Base-by-base conservation (phyloP, 2,888 invertebrate genomes). In the Imbricaverruca yamaguchii region DNA sequence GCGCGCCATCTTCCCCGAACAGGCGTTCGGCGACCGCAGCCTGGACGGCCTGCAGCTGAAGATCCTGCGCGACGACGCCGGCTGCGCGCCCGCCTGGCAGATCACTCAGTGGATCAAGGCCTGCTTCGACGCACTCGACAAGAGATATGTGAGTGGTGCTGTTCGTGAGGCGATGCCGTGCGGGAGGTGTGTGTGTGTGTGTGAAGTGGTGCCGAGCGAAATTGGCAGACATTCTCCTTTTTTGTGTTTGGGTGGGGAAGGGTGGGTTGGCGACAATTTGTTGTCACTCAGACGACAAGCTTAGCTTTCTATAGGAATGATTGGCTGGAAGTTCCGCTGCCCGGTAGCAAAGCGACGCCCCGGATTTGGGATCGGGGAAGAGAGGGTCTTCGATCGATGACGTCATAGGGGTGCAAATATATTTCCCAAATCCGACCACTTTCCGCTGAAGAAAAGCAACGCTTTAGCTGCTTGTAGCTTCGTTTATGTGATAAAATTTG, bases 41-140 rank as follows among this genome's bases (percentile, higher is more conserved):
- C 83, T 88, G 8, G 88, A 88, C 85, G 88, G 88, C 82, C 82
- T 87, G 39, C 85, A 86, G 81, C 83, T 87, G 82, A 87, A 87
- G 83, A 86, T 87, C 82, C 83, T 87, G 57, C 84, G 85, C 82
- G 87, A 87, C 83, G 86, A 87, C 82, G 85, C 85, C 67, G 83
- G 85, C 15, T 87, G 86, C 83, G 86, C 86, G 69, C 87, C 86
- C 79, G 87, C 87, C 39, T 85, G 85, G 80, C 86, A 86, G 83
- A 85, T 88, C 56, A 87, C 88, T 74, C 85, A 86, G 80, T 88
- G 88, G 88, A 85, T 88, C 39, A 87, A 87, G 83, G 88, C 88
- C 18, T 87, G 87, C 82, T 88, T 88, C 85, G 88, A 88, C 86
- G 88, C 88, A 8, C 83, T 88, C 80, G 88, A 88, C 80, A 88